Percentiles rank a stretch among this genome's conserved stretches.
Evolutionary conservation across 1,140 invertebrate species (phyloP).

Genomic region (Psilanteris sp.): DNA sequence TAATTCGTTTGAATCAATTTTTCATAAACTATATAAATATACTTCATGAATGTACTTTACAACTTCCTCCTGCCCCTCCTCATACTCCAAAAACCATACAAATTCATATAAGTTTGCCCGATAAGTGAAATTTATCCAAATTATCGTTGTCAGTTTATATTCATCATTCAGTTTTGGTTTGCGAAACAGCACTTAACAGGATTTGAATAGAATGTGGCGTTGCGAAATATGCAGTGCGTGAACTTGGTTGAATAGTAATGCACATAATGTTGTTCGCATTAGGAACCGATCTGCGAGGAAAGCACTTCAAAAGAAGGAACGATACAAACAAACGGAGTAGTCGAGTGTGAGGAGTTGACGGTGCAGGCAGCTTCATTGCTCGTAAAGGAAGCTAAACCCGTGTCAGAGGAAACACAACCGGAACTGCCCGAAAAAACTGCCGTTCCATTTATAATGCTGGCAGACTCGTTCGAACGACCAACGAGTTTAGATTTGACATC

Average conservation of each 20-base stretch:
- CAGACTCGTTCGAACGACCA: slow-evolving; percentile 37
- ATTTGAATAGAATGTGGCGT: slow-evolving; percentile 78
- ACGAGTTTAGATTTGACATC: slow-evolving; percentile 30
- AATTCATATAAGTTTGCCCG: no score
- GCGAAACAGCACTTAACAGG: slow-evolving; percentile 62
- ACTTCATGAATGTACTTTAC: no score
- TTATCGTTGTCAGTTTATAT: slow-evolving; percentile 11
- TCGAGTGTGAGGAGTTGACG: slow-evolving; percentile 66
- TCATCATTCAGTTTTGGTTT: slow-evolving; percentile 56
- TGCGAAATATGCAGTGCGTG: slow-evolving; percentile 72
- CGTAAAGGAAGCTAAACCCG: no score
- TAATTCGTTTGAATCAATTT: no score
- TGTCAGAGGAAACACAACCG: slow-evolving; percentile 16
- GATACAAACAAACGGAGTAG: slow-evolving; percentile 62
- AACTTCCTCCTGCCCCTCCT: no score
- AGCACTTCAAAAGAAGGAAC: slow-evolving; percentile 44
- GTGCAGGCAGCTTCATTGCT: no score
- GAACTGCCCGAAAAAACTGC: slow-evolving; percentile 22
- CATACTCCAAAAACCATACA: no score
- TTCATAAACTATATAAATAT: no score
- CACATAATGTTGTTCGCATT: slow-evolving; percentile 57
- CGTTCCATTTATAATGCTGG: background rate
- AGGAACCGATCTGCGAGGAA: slow-evolving; percentile 74
- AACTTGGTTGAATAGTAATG: slow-evolving; percentile 60
- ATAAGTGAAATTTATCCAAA: no score